Base-by-base conservation (phyloP, 2,888 invertebrate species). In the Bombylius major region DNA sequence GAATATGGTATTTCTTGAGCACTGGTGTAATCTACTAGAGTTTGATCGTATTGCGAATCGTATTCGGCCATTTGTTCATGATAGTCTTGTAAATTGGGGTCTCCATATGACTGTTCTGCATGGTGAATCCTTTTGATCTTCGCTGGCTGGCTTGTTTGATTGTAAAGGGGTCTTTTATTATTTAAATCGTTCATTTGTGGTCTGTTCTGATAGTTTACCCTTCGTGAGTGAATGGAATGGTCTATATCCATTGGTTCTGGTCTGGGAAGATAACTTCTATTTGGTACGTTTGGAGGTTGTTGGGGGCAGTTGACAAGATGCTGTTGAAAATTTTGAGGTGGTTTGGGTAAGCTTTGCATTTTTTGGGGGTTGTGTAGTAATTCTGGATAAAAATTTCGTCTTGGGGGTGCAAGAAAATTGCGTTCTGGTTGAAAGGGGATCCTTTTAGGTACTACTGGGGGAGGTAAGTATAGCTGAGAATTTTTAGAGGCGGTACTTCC, bases 211-310 rank as follows among this genome's bases (percentile, higher is more conserved):
- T 59, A 58, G 50, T 61, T 59, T 7, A 61, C 44, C 5, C 51
- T 54, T 13, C 53, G 57, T 8, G 57, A 55, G 33, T 53, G 49
- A 5, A 59, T 36, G 23, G 55, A 57, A 5, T 39, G 53, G 32
- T 60, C 58, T 3, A 60, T 39, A 5, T 62, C 59, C 55, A 60
- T 58, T 3, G 58, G 60, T 55, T 57, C 56, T 45, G 59, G 55
- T n/a, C 44, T 47, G 59, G 32, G 50, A 47, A 23, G 53, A 58
- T 50, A 47, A 23, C 1, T 5, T 47, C 4, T 47, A 47, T 47
- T 14, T 9, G 32, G 48, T 48, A 48, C 12, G 3, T 61, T 58
- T 44, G 50, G n/a, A 31, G 56, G 55, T 5, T 55, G 45, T 6
- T 49, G 55, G 9, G 51, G 53, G 49, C 39, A 50, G 36, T 47